Conservation (phyloP, 2,113 vertebrate genomes). For the Nothoprocta perdicaria region DNA sequence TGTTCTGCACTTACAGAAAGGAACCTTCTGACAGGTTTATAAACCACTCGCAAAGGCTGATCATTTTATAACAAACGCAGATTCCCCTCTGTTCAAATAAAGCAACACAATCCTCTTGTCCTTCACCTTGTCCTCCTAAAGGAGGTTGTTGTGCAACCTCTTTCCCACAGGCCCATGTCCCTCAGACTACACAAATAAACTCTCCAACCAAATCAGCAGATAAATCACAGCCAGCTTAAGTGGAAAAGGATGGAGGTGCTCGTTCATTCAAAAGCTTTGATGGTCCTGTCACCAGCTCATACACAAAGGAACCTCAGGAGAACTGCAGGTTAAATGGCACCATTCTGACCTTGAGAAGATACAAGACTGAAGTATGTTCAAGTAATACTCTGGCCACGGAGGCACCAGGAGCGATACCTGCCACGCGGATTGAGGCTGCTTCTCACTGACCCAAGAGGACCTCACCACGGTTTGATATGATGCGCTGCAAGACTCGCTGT, state of each 20-base stretch:
- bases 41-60: background rate
- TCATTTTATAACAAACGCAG: background rate
- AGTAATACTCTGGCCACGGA: background rate
- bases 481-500: fast-evolving
- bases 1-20: background rate
- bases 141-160: background rate
- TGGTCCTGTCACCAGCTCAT: background rate
- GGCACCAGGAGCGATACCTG: background rate
- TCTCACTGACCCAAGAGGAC: background rate
- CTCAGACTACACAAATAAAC: background rate
- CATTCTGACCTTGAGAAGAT: background rate
- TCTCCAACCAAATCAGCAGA: background rate
- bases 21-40: background rate
- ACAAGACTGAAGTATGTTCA: background rate
- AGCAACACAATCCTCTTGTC: background rate
- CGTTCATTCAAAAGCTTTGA: background rate
- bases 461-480: background rate
- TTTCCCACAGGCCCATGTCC: background rate
- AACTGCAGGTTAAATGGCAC: background rate
- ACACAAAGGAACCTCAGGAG: background rate
- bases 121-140: background rate
- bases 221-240: background rate
- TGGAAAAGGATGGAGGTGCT: background rate
- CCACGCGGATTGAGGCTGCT: background rate
- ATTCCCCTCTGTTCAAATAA: background rate